These are phyloP conservation scores for Antennarius maculatus DNA, from an alignment of 2,797 vertebrate genomes.

Conservation along the genomic window DNA sequence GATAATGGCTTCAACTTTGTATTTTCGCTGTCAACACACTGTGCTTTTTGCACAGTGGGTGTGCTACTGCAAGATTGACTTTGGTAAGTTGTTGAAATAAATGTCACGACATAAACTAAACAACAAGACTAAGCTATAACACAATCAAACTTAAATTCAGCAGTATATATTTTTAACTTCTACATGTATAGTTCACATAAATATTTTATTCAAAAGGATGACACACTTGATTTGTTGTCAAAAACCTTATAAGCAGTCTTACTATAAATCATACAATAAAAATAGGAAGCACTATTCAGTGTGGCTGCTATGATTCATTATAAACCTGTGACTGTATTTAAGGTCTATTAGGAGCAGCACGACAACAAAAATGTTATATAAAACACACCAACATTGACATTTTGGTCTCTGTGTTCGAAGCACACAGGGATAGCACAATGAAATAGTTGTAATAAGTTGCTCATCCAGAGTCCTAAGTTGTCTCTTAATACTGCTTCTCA, in stretches of 20 bases:
- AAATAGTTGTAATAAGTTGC: conserved; percentile 27
- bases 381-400: conserved; percentile 1
- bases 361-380: conserved; percentile 25
- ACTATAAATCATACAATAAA: conserved; percentile 12
- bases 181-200: conserved; percentile 5
- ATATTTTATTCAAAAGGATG: conserved; percentile 5
- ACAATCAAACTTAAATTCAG: conserved; percentile 21
- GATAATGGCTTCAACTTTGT: conserved; percentile 38
- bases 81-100: conserved; percentile 38
- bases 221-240: conserved; percentile 4
- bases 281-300: conserved; percentile 14
- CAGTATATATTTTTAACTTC: not conserved
- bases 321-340: conserved; percentile 25
- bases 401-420: conserved; percentile 1
- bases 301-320: conserved; percentile 32
- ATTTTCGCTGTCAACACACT: conserved; percentile 23
- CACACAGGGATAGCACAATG: conserved; percentile 16
- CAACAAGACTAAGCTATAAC: conserved; percentile 31
- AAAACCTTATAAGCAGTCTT: not conserved
- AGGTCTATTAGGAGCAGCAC: conserved; percentile 12
- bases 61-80: conserved; percentile 24
- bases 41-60: conserved; percentile 30
- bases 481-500: not conserved
- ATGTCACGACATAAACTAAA: conserved; percentile 33
- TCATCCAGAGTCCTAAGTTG: conserved; percentile 21